phyloP scores from a whole-genome alignment of 2,888 invertebrate species.

The Aspidiotus destructor region DNA sequence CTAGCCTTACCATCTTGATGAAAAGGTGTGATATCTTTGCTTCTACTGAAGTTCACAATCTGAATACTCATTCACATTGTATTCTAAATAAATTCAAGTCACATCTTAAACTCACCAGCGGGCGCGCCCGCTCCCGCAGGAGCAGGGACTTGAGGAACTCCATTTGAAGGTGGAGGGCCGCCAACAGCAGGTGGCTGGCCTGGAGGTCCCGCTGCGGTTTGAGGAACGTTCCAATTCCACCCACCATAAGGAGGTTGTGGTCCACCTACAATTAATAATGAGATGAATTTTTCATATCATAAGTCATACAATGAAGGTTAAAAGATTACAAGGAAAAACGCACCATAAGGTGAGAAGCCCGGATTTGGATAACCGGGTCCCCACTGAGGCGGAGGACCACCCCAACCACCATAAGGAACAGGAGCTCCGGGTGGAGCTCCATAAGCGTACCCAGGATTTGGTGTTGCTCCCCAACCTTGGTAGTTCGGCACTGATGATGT shows the following conservation, averaged over 20 bases:
- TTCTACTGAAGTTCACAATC: no score
- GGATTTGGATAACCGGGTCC: conserved; percentile 22
- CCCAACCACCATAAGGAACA: conserved; percentile 24
- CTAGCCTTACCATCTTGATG: no score
- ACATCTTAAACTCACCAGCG: not conserved
- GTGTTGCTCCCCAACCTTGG: conserved; percentile 14
- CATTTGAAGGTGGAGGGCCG: not conserved
- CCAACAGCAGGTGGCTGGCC: conserved; percentile 6
- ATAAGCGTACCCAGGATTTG: conserved; percentile 22
- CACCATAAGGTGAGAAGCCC: conserved; percentile 26
- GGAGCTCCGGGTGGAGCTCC: conserved; percentile 16
- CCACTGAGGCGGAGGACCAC: conserved; percentile 27
- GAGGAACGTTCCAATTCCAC: conserved; percentile 25
- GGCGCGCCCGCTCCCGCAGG: conserved; percentile 1
- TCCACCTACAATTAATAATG: not conserved
- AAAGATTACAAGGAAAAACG: not conserved
- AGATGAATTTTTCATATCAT: not conserved
- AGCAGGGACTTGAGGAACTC: not conserved
- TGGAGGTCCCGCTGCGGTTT: conserved; percentile 4
- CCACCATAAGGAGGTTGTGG: conserved; percentile 20
- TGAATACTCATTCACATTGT: no score
- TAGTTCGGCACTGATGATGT: conserved; percentile 12
- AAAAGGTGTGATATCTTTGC: no score
- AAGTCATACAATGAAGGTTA: not conserved
- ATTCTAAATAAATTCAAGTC: no score